Evolutionary conservation across 2,113 vertebrate genomes (phyloP), one percentile per base, ranked within the genome.

Genomic region (Periophthalmodon schlosseri): DNA sequence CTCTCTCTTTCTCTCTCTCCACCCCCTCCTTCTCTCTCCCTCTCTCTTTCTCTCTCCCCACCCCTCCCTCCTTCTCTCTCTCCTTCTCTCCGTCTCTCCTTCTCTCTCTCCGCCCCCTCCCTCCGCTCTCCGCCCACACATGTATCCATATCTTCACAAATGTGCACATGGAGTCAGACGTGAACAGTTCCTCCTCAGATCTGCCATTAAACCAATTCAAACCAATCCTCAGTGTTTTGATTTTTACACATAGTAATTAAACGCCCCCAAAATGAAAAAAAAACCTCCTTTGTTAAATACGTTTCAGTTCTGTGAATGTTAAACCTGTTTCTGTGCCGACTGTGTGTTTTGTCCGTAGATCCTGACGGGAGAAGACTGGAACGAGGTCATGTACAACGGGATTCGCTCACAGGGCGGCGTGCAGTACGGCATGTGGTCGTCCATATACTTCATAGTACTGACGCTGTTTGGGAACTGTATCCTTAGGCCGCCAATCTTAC

Each of bases 401-500:
- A 99, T 99, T 75, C 96, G 97, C 50, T 99, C 97, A 0, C 98
- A 99, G 89, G 98, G 97, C 14, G 98, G 98, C 0, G 98, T 99
- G 74, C 95, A 96, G 91, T 98, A 96, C 0, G 98, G 98, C 87
- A 99, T 99, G 98, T 99, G 97, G 97, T 98, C 97, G 4, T 99
- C 97, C 5, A 96, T 99, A 91, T 99, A 99, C 77, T 99, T 99
- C 93, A 99, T 99, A 50, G 93, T 99, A 72, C 96, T 99, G 78
- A 99, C 98, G 6, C 92, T 99, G 70, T 99, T 99, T 92, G 98
- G 98, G 74, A 99, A 99, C 89, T 99, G 98, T 99, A 99, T 99
- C 98, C 96, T 95, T 90, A 36, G 11, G 12, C n/a, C 2, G 18
- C 4, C 3, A n/a, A n/a, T n/a, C n/a, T n/a, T n/a, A n/a, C n/a